Conservation (phyloP, 2,797 vertebrate genomes). For the Streptopelia turtur region DNA sequence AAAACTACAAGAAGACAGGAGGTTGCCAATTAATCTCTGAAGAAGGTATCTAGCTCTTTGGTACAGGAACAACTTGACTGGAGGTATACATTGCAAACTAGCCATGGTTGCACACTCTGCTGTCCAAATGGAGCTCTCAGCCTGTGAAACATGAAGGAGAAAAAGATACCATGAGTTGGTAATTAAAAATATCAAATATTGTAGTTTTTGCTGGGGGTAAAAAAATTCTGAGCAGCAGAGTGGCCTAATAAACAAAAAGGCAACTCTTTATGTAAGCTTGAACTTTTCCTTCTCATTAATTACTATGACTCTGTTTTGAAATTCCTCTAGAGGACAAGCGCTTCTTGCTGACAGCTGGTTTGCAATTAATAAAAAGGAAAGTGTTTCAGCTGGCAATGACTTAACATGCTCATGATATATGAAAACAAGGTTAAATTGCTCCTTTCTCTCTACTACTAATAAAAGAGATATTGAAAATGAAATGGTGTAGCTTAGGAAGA, state of each 20-base stretch:
- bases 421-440: constrained; percentile 33
- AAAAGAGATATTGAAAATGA: neutral
- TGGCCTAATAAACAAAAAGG: neutral
- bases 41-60: neutral
- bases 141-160: neutral
- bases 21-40: neutral
- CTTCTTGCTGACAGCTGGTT: constrained; percentile 38
- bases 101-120: neutral
- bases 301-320: neutral
- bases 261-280: neutral
- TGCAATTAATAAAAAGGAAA: constrained; percentile 35
- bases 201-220: neutral
- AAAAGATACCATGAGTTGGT: neutral
- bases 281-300: constrained; percentile 10
- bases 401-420: neutral
- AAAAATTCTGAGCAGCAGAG: neutral
- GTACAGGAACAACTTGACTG: neutral
- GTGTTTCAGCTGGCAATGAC: neutral
- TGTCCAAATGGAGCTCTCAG: neutral
- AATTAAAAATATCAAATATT: neutral
- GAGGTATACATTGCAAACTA: neutral
- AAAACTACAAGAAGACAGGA: neutral
- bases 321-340: constrained; percentile 23
- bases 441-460: neutral
- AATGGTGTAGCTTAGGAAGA: neutral